Percentiles rank a stretch among this genome's conserved stretches.
Conservation (phyloP, 2,113 vertebrate genomes). For the Turnix velox region DNA sequence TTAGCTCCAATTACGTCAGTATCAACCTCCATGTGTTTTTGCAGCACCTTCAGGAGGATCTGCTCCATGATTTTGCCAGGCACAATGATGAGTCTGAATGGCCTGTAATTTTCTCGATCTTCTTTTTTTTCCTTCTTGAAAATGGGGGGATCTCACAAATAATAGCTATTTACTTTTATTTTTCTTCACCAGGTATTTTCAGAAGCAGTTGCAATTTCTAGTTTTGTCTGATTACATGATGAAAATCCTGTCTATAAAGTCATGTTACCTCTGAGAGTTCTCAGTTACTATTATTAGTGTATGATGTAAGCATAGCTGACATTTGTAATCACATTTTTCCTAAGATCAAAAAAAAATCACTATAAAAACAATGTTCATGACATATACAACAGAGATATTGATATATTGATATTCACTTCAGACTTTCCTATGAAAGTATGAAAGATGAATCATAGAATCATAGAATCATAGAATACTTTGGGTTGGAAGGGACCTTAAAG, state of each 20-base stretch:
- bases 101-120: too few relatives aligned
- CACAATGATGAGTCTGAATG: too few relatives aligned
- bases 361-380: background rate
- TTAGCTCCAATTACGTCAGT: too few relatives aligned
- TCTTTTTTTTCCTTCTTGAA: too few relatives aligned
- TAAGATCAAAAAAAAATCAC: background rate
- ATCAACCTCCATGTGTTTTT: too few relatives aligned
- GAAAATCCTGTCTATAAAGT: background rate
- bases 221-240: background rate
- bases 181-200: background rate
- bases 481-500: too few relatives aligned
- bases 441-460: too few relatives aligned
- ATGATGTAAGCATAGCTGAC: background rate
- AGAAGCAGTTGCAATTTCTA: background rate
- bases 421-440: background rate
- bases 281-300: background rate
- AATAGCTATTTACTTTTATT: background rate
- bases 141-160: too few relatives aligned
- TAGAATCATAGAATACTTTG: too few relatives aligned
- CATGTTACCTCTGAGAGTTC: background rate
- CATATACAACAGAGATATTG: background rate
- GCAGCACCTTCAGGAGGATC: too few relatives aligned
- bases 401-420: conserved; percentile 20
- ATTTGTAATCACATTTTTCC: background rate
- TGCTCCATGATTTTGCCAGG: too few relatives aligned